A percentile compares a stretch with the other conserved stretches of the same genome.
Evolutionary conservation across 1,140 invertebrate genomes (phyloP).

Genomic region (Metaphire vulgaris): DNA sequence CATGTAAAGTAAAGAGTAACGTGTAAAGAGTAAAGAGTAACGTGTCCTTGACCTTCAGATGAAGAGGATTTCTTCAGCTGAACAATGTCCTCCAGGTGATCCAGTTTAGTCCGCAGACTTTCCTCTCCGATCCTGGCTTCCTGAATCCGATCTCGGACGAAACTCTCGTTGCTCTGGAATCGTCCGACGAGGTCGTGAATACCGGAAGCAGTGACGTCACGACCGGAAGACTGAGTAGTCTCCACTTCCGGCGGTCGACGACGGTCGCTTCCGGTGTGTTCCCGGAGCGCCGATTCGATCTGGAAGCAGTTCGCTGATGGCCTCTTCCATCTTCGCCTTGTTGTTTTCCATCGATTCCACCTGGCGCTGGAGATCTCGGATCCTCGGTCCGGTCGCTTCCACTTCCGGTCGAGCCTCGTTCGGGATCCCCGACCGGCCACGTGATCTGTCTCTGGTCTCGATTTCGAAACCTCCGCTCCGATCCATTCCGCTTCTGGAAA

Average conservation of each 20-base stretch:
- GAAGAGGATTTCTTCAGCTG: background rate
- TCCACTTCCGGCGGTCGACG: too few species aligned
- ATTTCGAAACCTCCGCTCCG: too few species aligned
- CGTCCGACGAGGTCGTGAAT: background rate
- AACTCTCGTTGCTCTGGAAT: background rate
- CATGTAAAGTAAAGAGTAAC: too few species aligned
- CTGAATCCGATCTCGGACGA: background rate
- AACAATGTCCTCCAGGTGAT: background rate
- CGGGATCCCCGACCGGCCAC: too few species aligned
- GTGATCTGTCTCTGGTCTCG: too few species aligned
- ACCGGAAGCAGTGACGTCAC: background rate
- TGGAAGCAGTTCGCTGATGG: background rate
- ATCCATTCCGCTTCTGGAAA: too few species aligned
- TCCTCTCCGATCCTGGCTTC: background rate
- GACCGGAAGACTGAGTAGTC: background rate
- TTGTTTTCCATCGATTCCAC: conserved; percentile 1
- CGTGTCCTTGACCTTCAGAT: too few species aligned
- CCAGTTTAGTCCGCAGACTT: background rate
- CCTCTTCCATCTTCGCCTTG: background rate
- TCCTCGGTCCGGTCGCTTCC: background rate
- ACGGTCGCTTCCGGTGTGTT: background rate
- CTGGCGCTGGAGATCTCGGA: background rate
- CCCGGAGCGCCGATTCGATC: background rate
- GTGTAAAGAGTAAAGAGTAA: too few species aligned
- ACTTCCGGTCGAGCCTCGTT: too few species aligned